Percentiles rank a stretch among this genome's conserved stretches.
These are phyloP conservation scores for Fratercula arctica DNA, from an alignment of 2,797 vertebrate genomes.

Conservation along the genomic window DNA sequence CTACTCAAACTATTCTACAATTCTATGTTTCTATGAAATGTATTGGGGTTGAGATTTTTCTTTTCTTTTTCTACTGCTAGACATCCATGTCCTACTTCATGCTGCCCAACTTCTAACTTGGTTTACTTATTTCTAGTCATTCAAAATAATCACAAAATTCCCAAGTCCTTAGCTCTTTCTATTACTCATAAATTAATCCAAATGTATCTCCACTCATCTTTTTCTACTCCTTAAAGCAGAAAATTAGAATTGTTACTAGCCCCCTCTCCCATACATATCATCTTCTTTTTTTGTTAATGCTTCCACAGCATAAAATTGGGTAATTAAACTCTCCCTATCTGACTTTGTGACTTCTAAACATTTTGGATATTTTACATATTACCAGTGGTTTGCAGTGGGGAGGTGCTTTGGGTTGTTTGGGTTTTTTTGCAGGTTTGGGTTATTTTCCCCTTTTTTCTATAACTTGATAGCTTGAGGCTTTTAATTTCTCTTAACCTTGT, in stretches of 20 bases:
- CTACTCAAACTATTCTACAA: background rate
- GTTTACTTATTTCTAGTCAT: background rate
- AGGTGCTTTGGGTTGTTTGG: background rate
- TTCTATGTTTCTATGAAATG: background rate
- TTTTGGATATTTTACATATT: background rate
- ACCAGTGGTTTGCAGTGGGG: background rate
- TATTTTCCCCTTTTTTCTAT: background rate
- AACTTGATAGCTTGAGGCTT: background rate
- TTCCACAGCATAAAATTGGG: background rate
- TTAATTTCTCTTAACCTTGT: background rate
- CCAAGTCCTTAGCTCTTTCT: background rate
- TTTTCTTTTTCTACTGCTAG: background rate
- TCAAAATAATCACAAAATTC: background rate
- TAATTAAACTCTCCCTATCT: background rate
- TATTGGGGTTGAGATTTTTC: background rate
- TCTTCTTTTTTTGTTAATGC: background rate
- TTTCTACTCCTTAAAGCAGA: background rate
- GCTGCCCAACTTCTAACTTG: background rate
- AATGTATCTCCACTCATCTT: background rate
- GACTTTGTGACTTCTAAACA: background rate
- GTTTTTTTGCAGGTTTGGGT: no score
- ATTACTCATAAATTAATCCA: background rate
- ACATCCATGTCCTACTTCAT: background rate
- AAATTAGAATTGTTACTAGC: background rate
- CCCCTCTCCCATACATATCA: background rate